These are phyloP conservation scores for Drosophila sp. DNA, from an alignment of 1,140 invertebrate genomes.

Conservation along the genomic window DNA sequence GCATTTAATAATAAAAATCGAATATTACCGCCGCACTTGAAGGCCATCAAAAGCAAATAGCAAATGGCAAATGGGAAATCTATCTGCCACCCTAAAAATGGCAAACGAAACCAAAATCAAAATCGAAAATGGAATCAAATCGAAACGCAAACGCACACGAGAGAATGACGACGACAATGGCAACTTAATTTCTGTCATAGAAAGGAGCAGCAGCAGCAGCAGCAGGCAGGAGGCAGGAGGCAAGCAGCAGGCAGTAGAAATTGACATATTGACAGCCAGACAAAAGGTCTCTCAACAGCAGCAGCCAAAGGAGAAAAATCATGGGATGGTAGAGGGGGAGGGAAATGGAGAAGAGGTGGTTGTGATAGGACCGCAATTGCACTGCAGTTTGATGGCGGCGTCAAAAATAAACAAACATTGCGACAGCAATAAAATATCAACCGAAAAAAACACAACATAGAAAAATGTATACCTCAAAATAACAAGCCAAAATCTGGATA, in stretches of 20 bases:
- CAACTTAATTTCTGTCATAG: slow-evolving; percentile 77
- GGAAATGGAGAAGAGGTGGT: not conserved
- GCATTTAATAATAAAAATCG: slow-evolving; percentile 50
- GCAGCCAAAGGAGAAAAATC: slow-evolving; percentile 21
- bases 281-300: slow-evolving; percentile 58
- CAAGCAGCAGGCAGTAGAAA: slow-evolving; percentile 33
- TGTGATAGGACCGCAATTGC: slow-evolving; percentile 32
- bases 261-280: slow-evolving; percentile 78
- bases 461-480: not conserved
- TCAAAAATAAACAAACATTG: slow-evolving; percentile 79
- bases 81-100: slow-evolving; percentile 26
- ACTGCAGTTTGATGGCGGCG: slow-evolving; percentile 62
- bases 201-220: slow-evolving; percentile 52
- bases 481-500: not conserved
- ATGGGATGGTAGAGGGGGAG: not conserved
- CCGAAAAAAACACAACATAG: not conserved
- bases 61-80: slow-evolving; percentile 12
- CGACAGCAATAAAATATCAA: slow-evolving; percentile 75
- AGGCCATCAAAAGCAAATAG: slow-evolving; percentile 33
- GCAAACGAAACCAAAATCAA: slow-evolving; percentile 53
- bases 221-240: not conserved
- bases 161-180: slow-evolving; percentile 54
- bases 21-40: slow-evolving; percentile 49
- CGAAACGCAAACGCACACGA: slow-evolving; percentile 10
- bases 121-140: slow-evolving; percentile 46